A percentile compares a stretch with the other conserved stretches of the same genome.
Evolutionary conservation across 1,140 invertebrate species (phyloP).

Genomic region (Rhopalosiphum padi): DNA sequence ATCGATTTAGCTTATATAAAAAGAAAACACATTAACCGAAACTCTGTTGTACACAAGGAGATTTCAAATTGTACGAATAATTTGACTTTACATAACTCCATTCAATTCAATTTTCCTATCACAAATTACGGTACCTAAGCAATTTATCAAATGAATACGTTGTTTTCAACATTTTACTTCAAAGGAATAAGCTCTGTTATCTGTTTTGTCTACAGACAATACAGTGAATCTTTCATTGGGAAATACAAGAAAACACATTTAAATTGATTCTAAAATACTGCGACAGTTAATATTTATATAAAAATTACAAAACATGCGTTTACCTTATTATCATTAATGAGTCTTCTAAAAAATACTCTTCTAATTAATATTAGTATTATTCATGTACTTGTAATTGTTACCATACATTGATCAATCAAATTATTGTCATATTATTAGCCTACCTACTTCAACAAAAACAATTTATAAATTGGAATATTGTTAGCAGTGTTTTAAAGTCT

Average conservation of each 20-base stretch:
- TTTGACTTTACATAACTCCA: neutral
- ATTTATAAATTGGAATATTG: too few species aligned
- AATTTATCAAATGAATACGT: constrained; percentile 13
- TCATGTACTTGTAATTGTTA: neutral
- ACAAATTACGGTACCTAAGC: neutral
- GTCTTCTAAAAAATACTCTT: neutral
- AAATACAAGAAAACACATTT: neutral
- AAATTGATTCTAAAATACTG: neutral
- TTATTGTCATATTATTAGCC: neutral
- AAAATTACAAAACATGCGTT: neutral
- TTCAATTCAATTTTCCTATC: neutral
- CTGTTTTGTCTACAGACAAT: neutral
- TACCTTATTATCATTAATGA: neutral
- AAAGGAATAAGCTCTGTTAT: neutral
- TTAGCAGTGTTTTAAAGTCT: neutral
- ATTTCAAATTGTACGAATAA: constrained; percentile 13
- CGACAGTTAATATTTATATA: neutral
- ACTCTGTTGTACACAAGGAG: neutral
- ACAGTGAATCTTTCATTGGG: neutral
- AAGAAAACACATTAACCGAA: neutral
- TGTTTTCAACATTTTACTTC: neutral
- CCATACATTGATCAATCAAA: neutral
- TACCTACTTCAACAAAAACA: too few species aligned
- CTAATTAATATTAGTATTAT: neutral
- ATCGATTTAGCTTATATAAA: neutral